phyloP scores from a whole-genome alignment of 2,888 invertebrate species.

The Chrysotoxum bicinctum region DNA sequence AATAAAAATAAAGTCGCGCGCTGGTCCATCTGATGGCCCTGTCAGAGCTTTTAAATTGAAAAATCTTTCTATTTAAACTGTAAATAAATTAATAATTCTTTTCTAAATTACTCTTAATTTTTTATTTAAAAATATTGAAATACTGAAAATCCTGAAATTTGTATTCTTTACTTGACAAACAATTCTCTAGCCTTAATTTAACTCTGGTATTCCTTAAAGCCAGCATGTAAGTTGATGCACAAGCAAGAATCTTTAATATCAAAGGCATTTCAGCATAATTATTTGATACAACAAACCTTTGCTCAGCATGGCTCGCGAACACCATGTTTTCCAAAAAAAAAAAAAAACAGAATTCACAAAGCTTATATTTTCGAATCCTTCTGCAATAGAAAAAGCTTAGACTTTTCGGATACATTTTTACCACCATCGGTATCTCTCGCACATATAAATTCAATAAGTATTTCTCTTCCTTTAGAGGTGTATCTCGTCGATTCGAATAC shows the following conservation, averaged over 20 bases:
- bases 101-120: too few relatives aligned
- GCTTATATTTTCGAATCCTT: constrained; percentile 50
- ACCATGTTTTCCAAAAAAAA: neutral
- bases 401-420: constrained; percentile 13
- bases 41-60: neutral
- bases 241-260: too few relatives aligned
- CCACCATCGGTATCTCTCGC: constrained; percentile 28
- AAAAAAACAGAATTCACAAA: constrained; percentile 4
- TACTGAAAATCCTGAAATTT: neutral
- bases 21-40: neutral
- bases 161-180: too few relatives aligned
- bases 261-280: neutral
- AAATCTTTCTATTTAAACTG: neutral
- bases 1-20: neutral
- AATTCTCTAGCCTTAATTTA: neutral
- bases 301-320: neutral
- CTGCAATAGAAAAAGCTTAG: constrained; percentile 20
- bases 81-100: neutral
- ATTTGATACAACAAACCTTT: neutral
- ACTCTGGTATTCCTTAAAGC: neutral
- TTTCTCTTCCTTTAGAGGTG: constrained; percentile 60
- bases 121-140: neutral
- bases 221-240: neutral
- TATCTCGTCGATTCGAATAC: constrained; percentile 49
- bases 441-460: constrained; percentile 60